Evolutionary conservation across 2,888 invertebrate genomes (phyloP), one percentile per base, ranked within the genome.

Genomic region (Habrosyne pyritoides): DNA sequence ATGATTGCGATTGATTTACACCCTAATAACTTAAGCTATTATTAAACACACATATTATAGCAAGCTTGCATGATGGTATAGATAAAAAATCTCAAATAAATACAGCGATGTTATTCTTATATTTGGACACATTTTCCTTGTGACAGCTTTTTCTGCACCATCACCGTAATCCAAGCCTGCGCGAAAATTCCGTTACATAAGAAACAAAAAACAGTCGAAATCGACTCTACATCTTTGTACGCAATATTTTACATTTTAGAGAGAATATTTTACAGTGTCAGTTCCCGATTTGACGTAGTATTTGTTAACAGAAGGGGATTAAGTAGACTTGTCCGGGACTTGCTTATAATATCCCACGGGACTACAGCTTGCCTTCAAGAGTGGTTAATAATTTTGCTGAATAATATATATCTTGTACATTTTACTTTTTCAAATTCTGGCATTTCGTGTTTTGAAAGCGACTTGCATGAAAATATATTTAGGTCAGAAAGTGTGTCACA

Each of bases 221-320:
- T 42, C 36, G 47, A 46, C 48, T 52, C 50, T 22, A 50, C 24
- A 3, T 18, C 28, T 50, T 28, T 28, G 1, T 4, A 14, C 24
- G 21, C 47, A 53, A 52, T 60, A 53, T 57, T 47, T 54, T 55
- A 55, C 55, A 57, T 56, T 61, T 61, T 53, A 47, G 56, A 55
- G 47, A 52, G 54, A 59, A 62, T 62, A 62, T 62, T 62, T 62
- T 60, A 60, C 49, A 55, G 57, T 63, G 57, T 63, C 60, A 56
- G 57, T 60, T 57, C 53, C 54, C 53, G 53, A 61, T 59, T 54
- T 55, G 56, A 57, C 56, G 55, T 57, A 57, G 54, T 60, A 60
- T 56, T 61, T 59, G 61, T 54, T 59, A 61, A 59, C 61, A 22
- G 54, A 59, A 59, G 42, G 46, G 56, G 28, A 46, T 52, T 51